These are phyloP conservation scores for Eristalinus sepulchralis DNA, from an alignment of 2,888 invertebrate species.

Conservation along the genomic window DNA sequence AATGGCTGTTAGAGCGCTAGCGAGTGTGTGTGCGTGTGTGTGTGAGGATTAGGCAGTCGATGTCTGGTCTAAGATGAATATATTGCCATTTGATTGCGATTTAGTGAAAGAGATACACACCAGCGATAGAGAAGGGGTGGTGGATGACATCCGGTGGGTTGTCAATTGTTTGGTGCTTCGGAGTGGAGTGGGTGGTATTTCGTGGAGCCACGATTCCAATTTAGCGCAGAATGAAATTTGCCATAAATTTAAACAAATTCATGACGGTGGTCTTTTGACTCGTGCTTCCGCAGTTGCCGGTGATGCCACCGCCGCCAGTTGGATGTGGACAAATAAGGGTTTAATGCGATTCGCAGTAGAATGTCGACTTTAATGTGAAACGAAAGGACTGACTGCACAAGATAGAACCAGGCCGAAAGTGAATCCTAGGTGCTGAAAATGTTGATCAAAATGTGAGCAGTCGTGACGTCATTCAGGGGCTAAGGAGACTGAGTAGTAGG, in stretches of 20 bases:
- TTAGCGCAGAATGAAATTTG: neutral
- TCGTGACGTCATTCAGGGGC: too few species aligned
- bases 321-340: too few species aligned
- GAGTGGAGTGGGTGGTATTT: neutral
- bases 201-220: neutral
- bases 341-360: too few species aligned
- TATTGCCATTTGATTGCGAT: slow-evolving; percentile 63
- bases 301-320: neutral
- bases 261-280: neutral
- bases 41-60: slow-evolving; percentile 57
- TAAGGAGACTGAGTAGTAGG: too few species aligned
- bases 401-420: too few species aligned
- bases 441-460: too few species aligned
- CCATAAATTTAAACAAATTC: neutral
- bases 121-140: neutral
- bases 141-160: neutral
- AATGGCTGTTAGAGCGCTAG: neutral
- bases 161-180: neutral
- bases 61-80: slow-evolving; percentile 55
- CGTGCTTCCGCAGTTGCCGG: neutral
- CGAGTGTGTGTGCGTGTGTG: neutral
- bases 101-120: slow-evolving; percentile 32
- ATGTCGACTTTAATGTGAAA: too few species aligned
- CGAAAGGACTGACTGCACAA: too few species aligned
- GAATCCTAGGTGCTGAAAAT: too few species aligned